Conservation (phyloP, 2,797 vertebrate genomes). For the Takifugu ocellatus region DNA sequence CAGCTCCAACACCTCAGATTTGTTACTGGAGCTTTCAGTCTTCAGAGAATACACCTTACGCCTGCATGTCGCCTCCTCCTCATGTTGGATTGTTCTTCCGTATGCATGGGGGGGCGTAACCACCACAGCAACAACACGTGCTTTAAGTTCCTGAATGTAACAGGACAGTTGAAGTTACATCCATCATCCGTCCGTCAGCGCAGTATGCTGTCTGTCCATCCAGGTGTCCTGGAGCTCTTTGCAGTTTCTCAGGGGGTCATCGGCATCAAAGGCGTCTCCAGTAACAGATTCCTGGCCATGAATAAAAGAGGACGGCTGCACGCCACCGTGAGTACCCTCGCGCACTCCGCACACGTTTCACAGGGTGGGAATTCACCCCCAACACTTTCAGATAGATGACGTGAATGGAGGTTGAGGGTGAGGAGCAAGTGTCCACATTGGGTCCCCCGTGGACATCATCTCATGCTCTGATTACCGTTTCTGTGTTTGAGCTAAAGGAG, state of each 20-base stretch:
- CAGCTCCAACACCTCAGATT: too few relatives aligned
- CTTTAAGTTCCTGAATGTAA: constrained; percentile 2
- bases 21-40: background rate
- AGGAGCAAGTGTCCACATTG: too few relatives aligned
- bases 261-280: constrained; percentile 96
- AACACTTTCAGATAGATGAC: background rate
- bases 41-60: background rate
- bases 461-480: background rate
- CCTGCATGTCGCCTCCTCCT: background rate
- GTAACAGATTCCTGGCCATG: constrained; percentile 98
- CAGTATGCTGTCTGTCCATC: constrained; percentile 31
- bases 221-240: constrained; percentile 98
- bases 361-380: background rate
- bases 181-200: constrained; percentile 19
- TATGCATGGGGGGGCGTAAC: too few relatives aligned
- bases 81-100: too few relatives aligned
- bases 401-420: too few relatives aligned
- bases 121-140: too few relatives aligned
- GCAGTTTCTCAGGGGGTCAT: constrained; percentile 97
- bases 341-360: constrained; percentile 2
- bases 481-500: background rate
- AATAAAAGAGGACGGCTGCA: constrained; percentile 96
- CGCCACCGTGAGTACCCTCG: constrained; percentile 84
- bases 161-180: constrained; percentile 16
- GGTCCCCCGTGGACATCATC: too few relatives aligned